phyloP scores from a whole-genome alignment of 2,888 invertebrate species.

The Glaucopsyche alexis region DNA sequence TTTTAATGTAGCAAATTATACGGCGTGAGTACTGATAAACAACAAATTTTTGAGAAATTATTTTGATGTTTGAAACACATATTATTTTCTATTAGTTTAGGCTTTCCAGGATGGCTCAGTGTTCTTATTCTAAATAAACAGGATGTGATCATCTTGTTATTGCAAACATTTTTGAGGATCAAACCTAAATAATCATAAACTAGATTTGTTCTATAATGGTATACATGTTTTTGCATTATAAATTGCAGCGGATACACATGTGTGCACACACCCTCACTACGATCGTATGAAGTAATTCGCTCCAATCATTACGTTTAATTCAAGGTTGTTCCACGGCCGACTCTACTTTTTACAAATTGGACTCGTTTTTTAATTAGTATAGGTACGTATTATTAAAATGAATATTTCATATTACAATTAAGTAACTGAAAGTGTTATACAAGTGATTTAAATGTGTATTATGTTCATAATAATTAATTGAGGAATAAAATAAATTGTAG shows the following conservation, averaged over 20 bases:
- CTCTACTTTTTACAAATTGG: conserved; percentile 11
- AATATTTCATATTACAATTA: neutral
- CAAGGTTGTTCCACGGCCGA: conserved; percentile 23
- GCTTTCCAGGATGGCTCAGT: too few species aligned
- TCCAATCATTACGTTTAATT: conserved; percentile 8
- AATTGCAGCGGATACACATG: neutral
- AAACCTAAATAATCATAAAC: too few species aligned
- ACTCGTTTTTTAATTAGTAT: neutral
- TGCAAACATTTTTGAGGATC: too few species aligned
- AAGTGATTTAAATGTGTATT: neutral
- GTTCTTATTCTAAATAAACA: too few species aligned
- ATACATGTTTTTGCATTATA: neutral
- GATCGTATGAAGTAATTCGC: conserved; percentile 20
- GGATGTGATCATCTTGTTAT: too few species aligned
- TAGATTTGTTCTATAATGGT: too few species aligned
- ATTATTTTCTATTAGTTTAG: too few species aligned
- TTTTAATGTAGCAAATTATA: too few species aligned
- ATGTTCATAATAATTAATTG: neutral
- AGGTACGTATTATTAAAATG: neutral
- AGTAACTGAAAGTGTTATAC: neutral
- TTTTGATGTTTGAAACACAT: too few species aligned
- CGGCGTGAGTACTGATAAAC: too few species aligned
- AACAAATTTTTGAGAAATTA: too few species aligned
- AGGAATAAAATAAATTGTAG: neutral
- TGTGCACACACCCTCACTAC: neutral